A percentile compares a stretch with the other conserved stretches of the same genome.
phyloP scores from a whole-genome alignment of 2,888 invertebrate genomes.

The Acronicta alni region DNA sequence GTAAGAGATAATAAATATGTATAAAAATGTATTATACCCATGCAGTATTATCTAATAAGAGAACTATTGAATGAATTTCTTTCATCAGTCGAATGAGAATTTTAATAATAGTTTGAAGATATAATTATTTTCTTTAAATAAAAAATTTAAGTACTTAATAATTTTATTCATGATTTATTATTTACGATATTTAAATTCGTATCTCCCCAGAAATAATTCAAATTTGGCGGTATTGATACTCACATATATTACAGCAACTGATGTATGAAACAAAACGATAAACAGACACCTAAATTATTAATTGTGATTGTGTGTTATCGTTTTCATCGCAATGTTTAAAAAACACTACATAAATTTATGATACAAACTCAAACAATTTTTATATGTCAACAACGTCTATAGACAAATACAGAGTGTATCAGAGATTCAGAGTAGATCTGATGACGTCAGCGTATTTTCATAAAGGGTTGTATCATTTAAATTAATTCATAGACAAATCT shows the following conservation, averaged over 20 bases:
- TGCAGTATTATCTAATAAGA: too few species aligned
- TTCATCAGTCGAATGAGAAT: too few species aligned
- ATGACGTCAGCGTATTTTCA: constrained; percentile 57
- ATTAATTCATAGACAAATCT: constrained; percentile 23
- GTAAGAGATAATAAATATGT: too few species aligned
- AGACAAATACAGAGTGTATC: constrained; percentile 27
- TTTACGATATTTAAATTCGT: background rate
- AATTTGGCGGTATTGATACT: constrained; percentile 62
- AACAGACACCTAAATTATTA: constrained; percentile 15
- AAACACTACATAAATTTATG: constrained; percentile 29
- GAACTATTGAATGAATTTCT: background rate
- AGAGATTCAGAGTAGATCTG: constrained; percentile 17
- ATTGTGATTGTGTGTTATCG: constrained; percentile 12
- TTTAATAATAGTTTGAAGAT: too few species aligned
- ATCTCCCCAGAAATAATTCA: constrained; percentile 22
- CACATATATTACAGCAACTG: constrained; percentile 37
- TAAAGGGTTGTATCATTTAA: constrained; percentile 47
- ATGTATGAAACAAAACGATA: constrained; percentile 9
- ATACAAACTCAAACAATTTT: constrained; percentile 37
- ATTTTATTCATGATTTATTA: background rate
- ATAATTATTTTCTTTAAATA: too few species aligned
- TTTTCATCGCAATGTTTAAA: constrained; percentile 41
- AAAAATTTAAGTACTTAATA: too few species aligned
- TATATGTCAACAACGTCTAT: constrained; percentile 54
- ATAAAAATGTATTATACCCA: too few species aligned